Conservation (phyloP, 2,888 invertebrate genomes). For the Trisateles emortualis region DNA sequence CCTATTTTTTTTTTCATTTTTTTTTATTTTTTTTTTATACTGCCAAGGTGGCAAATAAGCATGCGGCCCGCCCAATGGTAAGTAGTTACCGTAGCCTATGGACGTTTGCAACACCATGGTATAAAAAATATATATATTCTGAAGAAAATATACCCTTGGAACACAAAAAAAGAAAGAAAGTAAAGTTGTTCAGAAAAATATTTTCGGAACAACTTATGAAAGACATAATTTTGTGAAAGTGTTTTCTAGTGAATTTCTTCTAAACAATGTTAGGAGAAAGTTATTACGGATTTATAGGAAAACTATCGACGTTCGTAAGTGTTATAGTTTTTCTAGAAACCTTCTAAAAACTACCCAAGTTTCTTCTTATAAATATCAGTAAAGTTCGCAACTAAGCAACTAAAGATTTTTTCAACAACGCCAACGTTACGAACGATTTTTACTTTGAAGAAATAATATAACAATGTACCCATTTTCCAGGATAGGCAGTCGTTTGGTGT, state of each 20-base stretch:
- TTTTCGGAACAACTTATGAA: slow-evolving; percentile 6
- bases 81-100: too few relatives aligned
- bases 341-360: background rate
- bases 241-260: slow-evolving; percentile 5
- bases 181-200: slow-evolving; percentile 9
- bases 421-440: too few relatives aligned
- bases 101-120: too few relatives aligned
- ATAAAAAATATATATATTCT: too few relatives aligned
- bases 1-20: too few relatives aligned
- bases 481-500: too few relatives aligned
- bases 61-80: too few relatives aligned
- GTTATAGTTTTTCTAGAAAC: background rate
- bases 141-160: background rate
- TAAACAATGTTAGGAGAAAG: slow-evolving; percentile 4
- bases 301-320: background rate
- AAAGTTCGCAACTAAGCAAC: background rate
- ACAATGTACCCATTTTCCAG: too few relatives aligned
- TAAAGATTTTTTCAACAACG: background rate
- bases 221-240: slow-evolving; percentile 2
- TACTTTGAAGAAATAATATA: too few relatives aligned
- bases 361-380: background rate
- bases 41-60: too few relatives aligned
- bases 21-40: too few relatives aligned
- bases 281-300: slow-evolving; percentile 8
- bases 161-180: background rate